phyloP scores from a whole-genome alignment of 2,888 invertebrate genomes.

The Elgonia sp. region DNA sequence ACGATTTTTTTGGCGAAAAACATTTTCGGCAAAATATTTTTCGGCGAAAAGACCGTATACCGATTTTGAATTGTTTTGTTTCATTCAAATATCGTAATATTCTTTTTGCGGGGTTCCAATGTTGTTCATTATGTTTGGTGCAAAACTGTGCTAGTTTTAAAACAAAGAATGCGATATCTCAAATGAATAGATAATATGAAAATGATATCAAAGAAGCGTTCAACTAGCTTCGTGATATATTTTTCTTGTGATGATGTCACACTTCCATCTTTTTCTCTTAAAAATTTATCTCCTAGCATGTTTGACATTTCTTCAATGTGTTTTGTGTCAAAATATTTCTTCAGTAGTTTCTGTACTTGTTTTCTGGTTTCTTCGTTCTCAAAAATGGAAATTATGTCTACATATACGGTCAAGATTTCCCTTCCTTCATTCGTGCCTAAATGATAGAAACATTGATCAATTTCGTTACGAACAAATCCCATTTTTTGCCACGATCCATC shows the following conservation, averaged over 20 bases:
- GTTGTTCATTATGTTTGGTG: constrained; percentile 37
- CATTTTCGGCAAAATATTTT: too few species aligned
- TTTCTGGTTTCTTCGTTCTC: constrained; percentile 52
- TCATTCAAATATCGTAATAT: constrained; percentile 58
- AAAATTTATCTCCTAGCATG: constrained; percentile 71
- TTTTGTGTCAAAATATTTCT: constrained; percentile 60
- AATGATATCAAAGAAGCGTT: too few species aligned
- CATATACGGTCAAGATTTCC: constrained; percentile 64
- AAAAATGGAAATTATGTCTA: constrained; percentile 65
- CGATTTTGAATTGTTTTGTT: constrained; percentile 50
- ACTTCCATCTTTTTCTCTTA: constrained; percentile 42
- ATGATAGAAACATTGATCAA: too few species aligned
- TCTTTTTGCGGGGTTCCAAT: constrained; percentile 70
- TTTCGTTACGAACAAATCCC: too few species aligned
- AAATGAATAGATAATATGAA: too few species aligned
- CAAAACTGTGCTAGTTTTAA: constrained; percentile 69
- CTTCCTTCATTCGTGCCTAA: constrained; percentile 45
- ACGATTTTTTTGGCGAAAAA: too few species aligned
- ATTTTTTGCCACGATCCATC: too few species aligned
- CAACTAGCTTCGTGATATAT: constrained; percentile 62
- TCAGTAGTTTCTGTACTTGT: constrained; percentile 14
- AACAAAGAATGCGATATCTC: constrained; percentile 75
- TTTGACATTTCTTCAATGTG: constrained; percentile 64
- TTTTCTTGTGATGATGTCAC: constrained; percentile 50
- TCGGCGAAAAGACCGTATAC: too few species aligned